Base-by-base conservation (phyloP, 2,888 invertebrate genomes). In the Torymus auratus region DNA sequence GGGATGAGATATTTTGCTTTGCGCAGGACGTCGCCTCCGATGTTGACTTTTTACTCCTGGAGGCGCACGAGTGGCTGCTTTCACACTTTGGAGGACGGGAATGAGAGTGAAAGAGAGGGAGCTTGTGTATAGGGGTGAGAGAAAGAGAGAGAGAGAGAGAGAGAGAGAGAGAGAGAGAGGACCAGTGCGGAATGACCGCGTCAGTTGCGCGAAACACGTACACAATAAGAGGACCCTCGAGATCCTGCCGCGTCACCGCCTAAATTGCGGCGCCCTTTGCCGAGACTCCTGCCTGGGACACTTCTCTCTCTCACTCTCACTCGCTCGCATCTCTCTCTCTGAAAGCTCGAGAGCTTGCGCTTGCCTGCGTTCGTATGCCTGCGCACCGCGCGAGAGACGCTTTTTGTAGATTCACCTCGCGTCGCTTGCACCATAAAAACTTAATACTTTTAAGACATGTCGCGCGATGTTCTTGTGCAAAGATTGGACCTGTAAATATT, bases 201-300 rank as follows among this genome's bases (percentile, higher is more conserved):
- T 78, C 78, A 81, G 81, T 81, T 81, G 77, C 58, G 77, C 68
- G 68, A 72, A 73, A 77, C 72, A 65, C 72, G 77, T 62, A 64
- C 69, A 81, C 81, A 81, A 81, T 71, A 55, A 80, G 72, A 73
- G 68, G 65, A 50, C 65, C 70, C 75, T 80, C 70, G 71, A 76
- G 62, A 64, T 72, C 67, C 58, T 73, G 77, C 72, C 68, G 69
- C 71, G 72, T 68, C 81, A 77, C 78, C 69, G 69, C 64, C 78
- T 61, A 78, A 78, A 64, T 68, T 64, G 78, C 73, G 58, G 17
- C 52, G 41, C 78, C 72, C 60, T 75, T 75, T 69, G 14, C 52
- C 67, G 28, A 23, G 55, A 56, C 70, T 69, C 60, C 76, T 76
- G 71, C 67, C 65, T 60, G 55, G 76, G 76, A 80, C 72, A 76